Evolutionary conservation across 64 coral and sea anemone species (phyloP).

Genomic region (Porites australiensis): DNA sequence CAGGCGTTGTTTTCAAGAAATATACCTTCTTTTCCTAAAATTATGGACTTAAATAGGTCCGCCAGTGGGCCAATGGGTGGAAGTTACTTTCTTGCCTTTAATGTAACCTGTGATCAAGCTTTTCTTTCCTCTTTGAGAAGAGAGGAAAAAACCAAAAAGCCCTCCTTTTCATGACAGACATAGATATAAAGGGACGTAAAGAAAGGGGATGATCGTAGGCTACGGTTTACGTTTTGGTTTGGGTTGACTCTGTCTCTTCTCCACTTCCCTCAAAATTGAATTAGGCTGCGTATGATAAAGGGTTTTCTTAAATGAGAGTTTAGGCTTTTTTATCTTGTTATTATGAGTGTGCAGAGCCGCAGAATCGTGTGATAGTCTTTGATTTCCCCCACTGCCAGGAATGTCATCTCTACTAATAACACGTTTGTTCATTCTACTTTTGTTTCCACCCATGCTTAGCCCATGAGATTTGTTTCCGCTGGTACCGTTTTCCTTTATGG

Average conservation of each 20-base stretch:
- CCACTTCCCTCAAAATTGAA: background rate
- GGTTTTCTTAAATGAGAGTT: background rate
- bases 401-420: background rate
- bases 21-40: too few species aligned
- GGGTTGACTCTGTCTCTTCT: background rate
- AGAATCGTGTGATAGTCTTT: background rate
- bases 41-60: too few species aligned
- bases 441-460: background rate
- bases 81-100: too few species aligned
- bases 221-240: background rate
- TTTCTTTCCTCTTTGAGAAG: too few species aligned
- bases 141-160: too few species aligned
- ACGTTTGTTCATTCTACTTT: background rate
- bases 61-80: too few species aligned
- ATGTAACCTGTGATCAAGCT: too few species aligned
- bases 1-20: too few species aligned
- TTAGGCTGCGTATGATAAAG: background rate
- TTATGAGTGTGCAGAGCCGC: background rate
- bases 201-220: too few species aligned
- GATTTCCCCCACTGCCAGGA: background rate
- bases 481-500: background rate
- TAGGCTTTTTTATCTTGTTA: background rate
- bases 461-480: background rate
- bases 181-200: too few species aligned
- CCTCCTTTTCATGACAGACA: too few species aligned